Conservation (phyloP, 2,797 vertebrate species). For the Neosilurus hyrtlii region DNA sequence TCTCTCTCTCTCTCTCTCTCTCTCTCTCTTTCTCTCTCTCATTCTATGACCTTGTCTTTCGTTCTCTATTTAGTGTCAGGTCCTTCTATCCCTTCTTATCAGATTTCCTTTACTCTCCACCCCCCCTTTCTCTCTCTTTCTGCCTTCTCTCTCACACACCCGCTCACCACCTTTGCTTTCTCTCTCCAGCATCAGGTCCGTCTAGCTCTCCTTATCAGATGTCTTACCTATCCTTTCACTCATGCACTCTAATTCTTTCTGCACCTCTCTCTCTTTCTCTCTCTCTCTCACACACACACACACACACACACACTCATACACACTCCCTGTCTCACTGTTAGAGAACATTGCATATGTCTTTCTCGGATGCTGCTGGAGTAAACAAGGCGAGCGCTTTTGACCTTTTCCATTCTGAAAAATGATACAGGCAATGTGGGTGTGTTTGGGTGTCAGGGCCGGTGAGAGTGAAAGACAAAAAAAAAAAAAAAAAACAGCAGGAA, state of each 20-base stretch:
- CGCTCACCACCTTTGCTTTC: neutral
- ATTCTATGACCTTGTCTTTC: constrained; percentile 50
- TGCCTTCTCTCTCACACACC: neutral
- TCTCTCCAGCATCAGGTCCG: constrained; percentile 52
- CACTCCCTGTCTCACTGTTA: constrained; percentile 45
- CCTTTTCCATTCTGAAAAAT: constrained; percentile 70
- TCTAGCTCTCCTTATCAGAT: constrained; percentile 40
- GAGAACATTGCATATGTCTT: constrained; percentile 48
- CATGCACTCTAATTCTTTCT: constrained; percentile 38
- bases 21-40: neutral
- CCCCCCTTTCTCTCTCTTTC: constrained; percentile 1
- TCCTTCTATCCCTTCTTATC: constrained; percentile 45
- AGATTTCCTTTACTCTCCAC: constrained; percentile 24
- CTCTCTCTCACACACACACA: neutral
- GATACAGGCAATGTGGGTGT: constrained; percentile 55
- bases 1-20: no score
- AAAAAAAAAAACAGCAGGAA: neutral
- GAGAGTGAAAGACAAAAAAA: neutral
- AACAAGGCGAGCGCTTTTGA: constrained; percentile 66
- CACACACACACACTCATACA: no score
- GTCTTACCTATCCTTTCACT: constrained; percentile 35
- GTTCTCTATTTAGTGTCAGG: constrained; percentile 56
- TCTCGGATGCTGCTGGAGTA: constrained; percentile 51
- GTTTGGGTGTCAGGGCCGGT: neutral
- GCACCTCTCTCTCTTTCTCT: constrained; percentile 57